Evolutionary conservation across 2,888 invertebrate species (phyloP), one percentile per base, ranked within the genome.

Genomic region (Frankliniella fusca): DNA sequence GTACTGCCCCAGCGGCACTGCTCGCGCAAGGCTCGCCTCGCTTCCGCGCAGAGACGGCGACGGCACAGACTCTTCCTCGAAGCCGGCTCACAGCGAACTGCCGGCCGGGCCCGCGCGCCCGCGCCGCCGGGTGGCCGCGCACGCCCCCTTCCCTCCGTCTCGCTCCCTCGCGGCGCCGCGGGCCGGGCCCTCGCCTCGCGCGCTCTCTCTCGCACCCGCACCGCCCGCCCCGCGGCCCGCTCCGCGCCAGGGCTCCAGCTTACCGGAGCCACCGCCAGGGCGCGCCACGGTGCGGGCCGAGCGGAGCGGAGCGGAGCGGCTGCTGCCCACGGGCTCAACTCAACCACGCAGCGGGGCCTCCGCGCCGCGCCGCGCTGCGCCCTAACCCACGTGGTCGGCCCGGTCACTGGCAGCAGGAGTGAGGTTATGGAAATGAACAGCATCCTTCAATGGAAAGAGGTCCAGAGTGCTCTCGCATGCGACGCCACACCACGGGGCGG

Each of bases 71-170:
- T 27, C 70, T 76, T 27, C 70, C 70, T 76, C 70, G 70, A 12
- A 76, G 70, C 70, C 70, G 70, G 70, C 70, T 23, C 70, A 12
- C 70, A 27, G 70, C 70, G 27, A 12, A 76, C 70, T 76, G 70
- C 70, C 70, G 70, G 70, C 70, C 5, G 7, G 61, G 61, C n/a
- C 54, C 61, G 54, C 54, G 54, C 54, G 54, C 5, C 54, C 54
- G 15, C 54, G 54, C 54, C 61, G 38, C 38, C 61, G 61, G 15
- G 61, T n/a, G 15, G 61, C 61, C 12, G 61, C 70, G 27, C 23
- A 76, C 70, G 70, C 70, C 70, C 70, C 70, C 70, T 76, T 76
- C 70, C 70, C 70, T 76, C 70, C 27, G 11, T 76, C 70, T 76
- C 70, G 27, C 70, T 23, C 70, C 3, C 70, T 9, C 70, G 18